phyloP scores from a whole-genome alignment of 92 coral and sea anemone genomes.

The Zoanthus solanderi region DNA sequence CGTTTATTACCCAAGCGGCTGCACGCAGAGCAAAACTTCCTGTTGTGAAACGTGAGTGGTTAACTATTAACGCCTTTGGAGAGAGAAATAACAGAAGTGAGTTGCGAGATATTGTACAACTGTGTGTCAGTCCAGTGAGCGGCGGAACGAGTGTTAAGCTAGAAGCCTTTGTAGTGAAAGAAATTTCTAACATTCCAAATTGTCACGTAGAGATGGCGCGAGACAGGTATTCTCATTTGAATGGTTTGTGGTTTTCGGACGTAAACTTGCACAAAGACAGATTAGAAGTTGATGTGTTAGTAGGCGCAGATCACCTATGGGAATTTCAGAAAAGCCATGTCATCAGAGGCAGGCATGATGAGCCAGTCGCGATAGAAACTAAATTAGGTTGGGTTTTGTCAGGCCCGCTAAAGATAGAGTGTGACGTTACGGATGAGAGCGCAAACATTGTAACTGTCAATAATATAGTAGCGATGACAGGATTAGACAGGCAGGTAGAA shows the following conservation, averaged over 20 bases:
- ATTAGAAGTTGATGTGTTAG: slow-evolving; percentile 61
- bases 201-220: slow-evolving; percentile 57
- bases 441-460: slow-evolving; percentile 16
- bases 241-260: slow-evolving; percentile 63
- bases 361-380: slow-evolving; percentile 63
- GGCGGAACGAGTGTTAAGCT: slow-evolving; percentile 36
- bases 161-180: slow-evolving; percentile 66
- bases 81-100: slow-evolving; percentile 10
- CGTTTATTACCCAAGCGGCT: slow-evolving; percentile 27
- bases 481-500: neutral
- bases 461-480: slow-evolving; percentile 16
- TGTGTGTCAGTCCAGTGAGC: slow-evolving; percentile 47
- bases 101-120: slow-evolving; percentile 52
- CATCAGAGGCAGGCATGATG: slow-evolving; percentile 43
- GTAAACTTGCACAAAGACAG: slow-evolving; percentile 22
- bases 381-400: slow-evolving; percentile 56
- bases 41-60: slow-evolving; percentile 60
- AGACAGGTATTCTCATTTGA: slow-evolving; percentile 46
- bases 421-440: neutral
- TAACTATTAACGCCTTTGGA: slow-evolving; percentile 53
- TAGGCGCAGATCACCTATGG: slow-evolving; percentile 77
- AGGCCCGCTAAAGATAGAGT: slow-evolving; percentile 50
- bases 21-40: slow-evolving; percentile 38
- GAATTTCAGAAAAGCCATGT: slow-evolving; percentile 50
- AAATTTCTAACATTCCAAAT: slow-evolving; percentile 56